Percentiles rank a stretch among this genome's conserved stretches.
phyloP scores from a whole-genome alignment of 1,140 invertebrate species.

The Drosophila burlai region DNA sequence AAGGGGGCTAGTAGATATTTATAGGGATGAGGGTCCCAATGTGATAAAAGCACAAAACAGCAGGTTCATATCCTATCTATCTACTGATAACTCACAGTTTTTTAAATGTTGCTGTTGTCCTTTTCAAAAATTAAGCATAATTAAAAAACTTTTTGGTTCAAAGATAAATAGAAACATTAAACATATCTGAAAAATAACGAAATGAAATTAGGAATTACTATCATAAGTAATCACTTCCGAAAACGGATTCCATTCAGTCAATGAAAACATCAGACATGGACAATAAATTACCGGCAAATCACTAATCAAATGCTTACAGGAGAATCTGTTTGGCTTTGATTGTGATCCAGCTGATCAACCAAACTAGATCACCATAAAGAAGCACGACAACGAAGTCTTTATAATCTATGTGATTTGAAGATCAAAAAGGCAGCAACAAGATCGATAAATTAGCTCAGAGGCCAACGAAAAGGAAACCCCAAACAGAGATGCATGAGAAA shows the following conservation, averaged over 20 bases:
- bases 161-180: background rate
- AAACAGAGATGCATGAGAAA: constrained; percentile 1
- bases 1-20: background rate
- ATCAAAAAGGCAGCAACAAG: constrained; percentile 29
- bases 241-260: background rate
- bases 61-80: background rate
- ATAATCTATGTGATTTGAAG: constrained; percentile 20
- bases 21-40: background rate
- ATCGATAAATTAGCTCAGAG: constrained; percentile 39
- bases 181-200: background rate
- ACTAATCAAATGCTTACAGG: constrained; percentile 8
- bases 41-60: background rate
- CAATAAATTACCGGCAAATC: constrained; percentile 5
- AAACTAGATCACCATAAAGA: background rate
- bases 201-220: background rate
- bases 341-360: background rate
- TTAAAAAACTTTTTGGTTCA: no score
- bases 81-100: background rate
- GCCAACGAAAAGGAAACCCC: constrained; percentile 1
- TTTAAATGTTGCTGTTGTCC: no score
- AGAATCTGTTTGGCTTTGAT: background rate
- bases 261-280: background rate
- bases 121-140: background rate
- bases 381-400: background rate
- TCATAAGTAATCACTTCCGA: background rate